phyloP scores from a whole-genome alignment of 2,797 vertebrate genomes.

The Poecile montanus region DNA sequence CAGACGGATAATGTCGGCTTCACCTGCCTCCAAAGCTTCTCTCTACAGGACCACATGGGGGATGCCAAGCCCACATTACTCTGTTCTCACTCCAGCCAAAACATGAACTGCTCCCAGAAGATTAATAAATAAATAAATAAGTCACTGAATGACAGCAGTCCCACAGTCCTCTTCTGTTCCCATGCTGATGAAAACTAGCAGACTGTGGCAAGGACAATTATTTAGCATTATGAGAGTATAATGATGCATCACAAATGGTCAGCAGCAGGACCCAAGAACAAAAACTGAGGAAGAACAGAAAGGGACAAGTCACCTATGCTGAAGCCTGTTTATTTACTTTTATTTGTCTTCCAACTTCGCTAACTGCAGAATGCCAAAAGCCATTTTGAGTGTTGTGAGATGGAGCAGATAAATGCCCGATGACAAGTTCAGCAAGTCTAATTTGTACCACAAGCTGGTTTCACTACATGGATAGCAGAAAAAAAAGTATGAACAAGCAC shows the following conservation, averaged over 20 bases:
- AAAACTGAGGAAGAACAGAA: neutral
- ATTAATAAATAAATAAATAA: neutral
- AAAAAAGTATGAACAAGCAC: neutral
- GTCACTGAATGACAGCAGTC: neutral
- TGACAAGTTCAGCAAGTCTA: neutral
- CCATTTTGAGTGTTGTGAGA: neutral
- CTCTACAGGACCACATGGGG: rapidly evolving
- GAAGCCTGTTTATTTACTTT: neutral
- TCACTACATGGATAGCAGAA: neutral
- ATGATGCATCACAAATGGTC: neutral
- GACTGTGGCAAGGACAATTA: neutral
- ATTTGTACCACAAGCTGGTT: neutral
- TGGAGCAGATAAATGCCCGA: neutral
- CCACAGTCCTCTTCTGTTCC: neutral
- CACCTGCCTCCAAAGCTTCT: neutral
- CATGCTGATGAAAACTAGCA: neutral
- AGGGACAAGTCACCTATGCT: neutral
- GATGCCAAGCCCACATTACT: neutral
- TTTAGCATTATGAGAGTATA: neutral
- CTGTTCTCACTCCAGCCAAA: neutral
- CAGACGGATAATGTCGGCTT: rapidly evolving
- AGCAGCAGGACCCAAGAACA: neutral
- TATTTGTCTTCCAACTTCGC: neutral
- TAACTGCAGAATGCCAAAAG: neutral
- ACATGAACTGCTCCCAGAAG: neutral